Evolutionary conservation across 2,797 vertebrate genomes (phyloP), one percentile per base, ranked within the genome.

Genomic region (Anguilla pacifica): DNA sequence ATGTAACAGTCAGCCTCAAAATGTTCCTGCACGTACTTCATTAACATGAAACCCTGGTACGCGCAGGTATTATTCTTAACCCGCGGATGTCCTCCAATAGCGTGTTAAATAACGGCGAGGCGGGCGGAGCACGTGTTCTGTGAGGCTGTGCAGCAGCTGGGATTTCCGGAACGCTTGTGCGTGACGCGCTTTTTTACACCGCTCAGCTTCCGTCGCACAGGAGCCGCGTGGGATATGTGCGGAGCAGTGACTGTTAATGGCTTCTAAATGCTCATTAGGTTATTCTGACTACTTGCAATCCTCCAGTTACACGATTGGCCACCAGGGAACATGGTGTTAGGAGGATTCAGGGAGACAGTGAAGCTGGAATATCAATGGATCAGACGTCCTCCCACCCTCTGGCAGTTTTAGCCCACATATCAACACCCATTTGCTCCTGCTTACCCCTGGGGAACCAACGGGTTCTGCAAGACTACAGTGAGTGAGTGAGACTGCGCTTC

Each of bases 181-280:
- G 51, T 35, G 19, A 39, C 17, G 17, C 3, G 2, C 17, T 22
- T 77, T 77, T 22, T 70, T 39, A 0, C 2, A 35, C 55, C 9
- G 7, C 39, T 25, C 22, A 6, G 15, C 2, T 46, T 22, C 84
- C 39, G 2, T 4, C 19, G 11, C 86, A 25, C 39, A 81, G 51
- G n/a, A 7, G 70, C 74, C 86, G 43, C 72, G 51, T 59, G 72
- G 53, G 86, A 86, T 25, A 59, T 22, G 39, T 25, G 35, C 70
- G 15, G 31, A 39, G 51, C 22, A 28, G 22, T 86, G 64, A 28
- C 72, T 81, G 70, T 70, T 86, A 86, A 86, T 86, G 57, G 81
- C 81, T 81, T 10, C 70, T 86, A 86, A 86, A 79, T 81, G 86
- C 74, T 81, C 67, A 77, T 86, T 81, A 81, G 86, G 72, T 79